These are phyloP conservation scores for Pseudotriccus pelzelni DNA, from an alignment of 2,797 vertebrate genomes.

Conservation along the genomic window DNA sequence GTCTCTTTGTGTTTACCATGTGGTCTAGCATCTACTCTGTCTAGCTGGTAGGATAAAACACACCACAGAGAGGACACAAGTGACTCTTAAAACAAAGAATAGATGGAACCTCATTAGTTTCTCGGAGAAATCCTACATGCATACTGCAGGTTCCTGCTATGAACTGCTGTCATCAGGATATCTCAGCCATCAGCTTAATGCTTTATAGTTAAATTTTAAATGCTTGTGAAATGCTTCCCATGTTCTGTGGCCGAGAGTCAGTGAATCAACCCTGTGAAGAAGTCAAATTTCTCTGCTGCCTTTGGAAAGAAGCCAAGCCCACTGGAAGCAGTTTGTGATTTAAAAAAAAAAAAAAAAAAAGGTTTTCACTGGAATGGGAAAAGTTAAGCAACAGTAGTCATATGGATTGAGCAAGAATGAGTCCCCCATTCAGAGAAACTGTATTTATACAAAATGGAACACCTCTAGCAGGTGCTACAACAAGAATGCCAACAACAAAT, in stretches of 20 bases:
- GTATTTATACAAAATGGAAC: background rate
- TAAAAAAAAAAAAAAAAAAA: background rate
- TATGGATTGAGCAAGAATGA: background rate
- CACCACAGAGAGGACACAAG: background rate
- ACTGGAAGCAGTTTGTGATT: background rate
- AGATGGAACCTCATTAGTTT: background rate
- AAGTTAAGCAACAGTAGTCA: background rate
- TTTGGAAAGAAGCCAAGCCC: slow-evolving; percentile 10
- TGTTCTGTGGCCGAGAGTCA: background rate
- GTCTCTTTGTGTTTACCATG: background rate
- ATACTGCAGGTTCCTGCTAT: background rate
- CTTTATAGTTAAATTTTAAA: background rate
- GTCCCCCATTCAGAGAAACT: background rate
- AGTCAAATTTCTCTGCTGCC: background rate
- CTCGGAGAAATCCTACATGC: background rate
- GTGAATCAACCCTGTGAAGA: background rate
- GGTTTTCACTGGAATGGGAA: background rate
- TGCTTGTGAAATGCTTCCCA: background rate
- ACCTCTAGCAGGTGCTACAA: background rate
- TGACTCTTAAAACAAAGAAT: background rate
- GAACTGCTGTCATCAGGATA: background rate
- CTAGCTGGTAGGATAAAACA: background rate
- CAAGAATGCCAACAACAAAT: background rate
- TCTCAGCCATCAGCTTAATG: background rate
- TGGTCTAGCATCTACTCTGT: background rate